Percentiles rank a stretch among this genome's conserved stretches.
phyloP scores from a whole-genome alignment of 2,888 invertebrate genomes.

The Timema cristinae region DNA sequence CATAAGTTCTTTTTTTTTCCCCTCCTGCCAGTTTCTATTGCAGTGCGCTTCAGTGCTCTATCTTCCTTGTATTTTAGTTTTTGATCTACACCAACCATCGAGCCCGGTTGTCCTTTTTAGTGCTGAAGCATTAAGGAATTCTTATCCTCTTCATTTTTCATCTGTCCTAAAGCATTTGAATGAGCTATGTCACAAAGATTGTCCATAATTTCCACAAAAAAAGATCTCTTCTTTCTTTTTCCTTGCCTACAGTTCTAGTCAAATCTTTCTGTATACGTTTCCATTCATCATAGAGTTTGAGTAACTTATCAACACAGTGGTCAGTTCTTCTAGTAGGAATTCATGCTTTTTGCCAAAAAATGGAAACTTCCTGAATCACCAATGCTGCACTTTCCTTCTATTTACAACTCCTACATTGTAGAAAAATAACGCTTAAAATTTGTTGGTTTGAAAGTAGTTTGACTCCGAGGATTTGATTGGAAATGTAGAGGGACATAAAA shows the following conservation, averaged over 20 bases:
- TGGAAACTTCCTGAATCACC: conserved; percentile 9
- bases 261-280: conserved; percentile 20
- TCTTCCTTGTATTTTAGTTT: conserved; percentile 20
- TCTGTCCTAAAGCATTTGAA: conserved; percentile 19
- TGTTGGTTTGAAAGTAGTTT: conserved; percentile 3
- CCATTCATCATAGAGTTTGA: conserved; percentile 22
- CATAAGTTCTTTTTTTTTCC: conserved; percentile 14
- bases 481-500: not conserved
- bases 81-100: too few relatives aligned
- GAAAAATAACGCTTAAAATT: conserved; percentile 1
- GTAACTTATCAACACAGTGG: conserved; percentile 3
- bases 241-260: conserved; percentile 14
- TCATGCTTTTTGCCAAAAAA: conserved; percentile 1
- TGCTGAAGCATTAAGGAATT: conserved; percentile 19
- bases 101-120: conserved; percentile 18
- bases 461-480: conserved; percentile 3
- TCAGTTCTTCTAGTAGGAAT: conserved; percentile 14
- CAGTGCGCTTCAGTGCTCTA: not conserved
- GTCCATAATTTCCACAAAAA: conserved; percentile 23
- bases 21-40: conserved; percentile 8
- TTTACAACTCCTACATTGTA: conserved; percentile 9
- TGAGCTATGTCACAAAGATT: conserved; percentile 26
- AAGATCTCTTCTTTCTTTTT: conserved; percentile 14
- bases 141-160: conserved; percentile 24
- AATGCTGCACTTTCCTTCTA: conserved; percentile 9